phyloP scores from a whole-genome alignment of 2,888 invertebrate species.

The Agrochola lota region DNA sequence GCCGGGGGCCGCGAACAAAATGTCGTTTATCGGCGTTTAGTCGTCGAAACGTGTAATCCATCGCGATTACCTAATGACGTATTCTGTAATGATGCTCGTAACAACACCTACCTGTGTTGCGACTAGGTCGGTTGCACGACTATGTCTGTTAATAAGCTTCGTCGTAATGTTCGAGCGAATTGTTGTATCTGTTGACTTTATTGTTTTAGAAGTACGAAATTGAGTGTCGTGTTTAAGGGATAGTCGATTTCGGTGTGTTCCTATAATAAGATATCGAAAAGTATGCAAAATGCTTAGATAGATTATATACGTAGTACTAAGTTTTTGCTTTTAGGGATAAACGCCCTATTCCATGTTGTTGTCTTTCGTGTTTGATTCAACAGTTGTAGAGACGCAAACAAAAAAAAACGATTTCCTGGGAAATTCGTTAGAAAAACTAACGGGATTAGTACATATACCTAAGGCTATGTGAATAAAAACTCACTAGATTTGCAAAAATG shows the following conservation, averaged over 20 bases:
- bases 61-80: conserved; percentile 83
- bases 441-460: background rate
- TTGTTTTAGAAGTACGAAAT: conserved; percentile 16
- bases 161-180: conserved; percentile 23
- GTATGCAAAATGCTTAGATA: background rate
- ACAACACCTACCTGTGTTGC: conserved; percentile 57
- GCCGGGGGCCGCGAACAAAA: conserved; percentile 68
- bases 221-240: background rate
- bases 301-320: background rate
- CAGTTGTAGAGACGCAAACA: background rate
- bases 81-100: conserved; percentile 76
- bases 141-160: conserved; percentile 44
- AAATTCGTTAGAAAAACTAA: background rate
- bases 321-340: background rate
- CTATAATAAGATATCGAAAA: background rate
- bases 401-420: background rate
- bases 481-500: background rate
- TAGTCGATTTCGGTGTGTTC: background rate
- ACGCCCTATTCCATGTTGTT: too few species aligned
- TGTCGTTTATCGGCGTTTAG: conserved; percentile 87
- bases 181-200: conserved; percentile 15
- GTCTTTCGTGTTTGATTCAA: background rate
- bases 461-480: too few species aligned
- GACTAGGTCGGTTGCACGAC: conserved; percentile 44
- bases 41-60: conserved; percentile 82